Conservation (phyloP, 2,113 vertebrate genomes). For the Clarias gariepinus region DNA sequence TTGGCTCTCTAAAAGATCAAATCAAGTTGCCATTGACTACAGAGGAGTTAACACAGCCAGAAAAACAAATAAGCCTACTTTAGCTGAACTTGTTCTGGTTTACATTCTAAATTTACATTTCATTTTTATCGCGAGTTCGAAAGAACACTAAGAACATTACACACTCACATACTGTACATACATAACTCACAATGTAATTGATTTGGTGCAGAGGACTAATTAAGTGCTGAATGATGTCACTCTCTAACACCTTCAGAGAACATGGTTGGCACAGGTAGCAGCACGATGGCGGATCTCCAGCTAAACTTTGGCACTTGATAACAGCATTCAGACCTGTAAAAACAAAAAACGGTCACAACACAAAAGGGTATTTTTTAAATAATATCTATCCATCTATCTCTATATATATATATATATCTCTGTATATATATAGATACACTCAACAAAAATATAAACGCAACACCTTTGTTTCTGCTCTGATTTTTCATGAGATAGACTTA, state of each 20-base stretch:
- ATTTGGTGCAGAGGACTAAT: conserved; percentile 55
- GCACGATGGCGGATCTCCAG: conserved; percentile 35
- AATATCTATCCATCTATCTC: too few relatives aligned
- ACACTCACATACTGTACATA: too few relatives aligned
- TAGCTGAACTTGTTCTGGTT: not conserved
- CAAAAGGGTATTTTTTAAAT: not conserved
- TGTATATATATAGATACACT: too few relatives aligned
- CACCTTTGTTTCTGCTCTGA: too few relatives aligned
- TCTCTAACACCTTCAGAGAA: conserved; percentile 48
- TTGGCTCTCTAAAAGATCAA: not conserved
- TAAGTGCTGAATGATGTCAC: conserved; percentile 54
- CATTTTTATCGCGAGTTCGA: too few relatives aligned
- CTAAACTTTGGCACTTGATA: conserved; percentile 57
- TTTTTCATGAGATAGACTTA: too few relatives aligned
- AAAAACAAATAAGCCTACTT: not conserved
- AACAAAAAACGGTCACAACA: not conserved
- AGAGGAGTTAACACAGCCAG: not conserved
- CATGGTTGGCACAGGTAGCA: conserved; percentile 70
- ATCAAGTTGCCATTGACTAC: not conserved
- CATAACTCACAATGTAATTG: conserved; percentile 65
- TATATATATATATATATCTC: too few relatives aligned
- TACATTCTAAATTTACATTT: not conserved
- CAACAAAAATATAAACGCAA: too few relatives aligned
- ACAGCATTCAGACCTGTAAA: conserved; percentile 60
- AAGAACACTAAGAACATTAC: not conserved